Evolutionary conservation across 2,797 vertebrate species (phyloP), one percentile per base, ranked within the genome.

Genomic region (Gobio occitaniae): DNA sequence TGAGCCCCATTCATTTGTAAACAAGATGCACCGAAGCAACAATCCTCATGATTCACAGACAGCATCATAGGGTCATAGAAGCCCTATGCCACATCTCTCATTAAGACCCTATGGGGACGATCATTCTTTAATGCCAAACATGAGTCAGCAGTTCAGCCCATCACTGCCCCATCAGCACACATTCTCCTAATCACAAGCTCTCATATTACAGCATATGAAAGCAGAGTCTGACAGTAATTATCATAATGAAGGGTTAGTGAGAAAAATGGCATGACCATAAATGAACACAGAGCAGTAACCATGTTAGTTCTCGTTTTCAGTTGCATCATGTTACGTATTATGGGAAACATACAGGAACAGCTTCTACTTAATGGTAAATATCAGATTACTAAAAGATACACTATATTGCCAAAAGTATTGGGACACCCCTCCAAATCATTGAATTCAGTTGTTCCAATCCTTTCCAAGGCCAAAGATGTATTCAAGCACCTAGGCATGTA

Each of bases 91-190:
- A 65, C 71, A 83, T 84, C 72, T 52, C 56, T 75, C 81, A 66
- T 41, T 68, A 84, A 84, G 38, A 68, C 72, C 74, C 74, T 69
- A 29, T n/a, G 63, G 72, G 82, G 25, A 84, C 1, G 74, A 84
- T 78, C 74, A 69, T 44, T 78, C 66, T 84, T 77, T 84, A 84
- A 84, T 77, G 82, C 74, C 72, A 78, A 77, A 52, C 63, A 78
- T 84, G 82, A 78, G 74, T 84, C 82, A 84, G 82, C 82, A 21
- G 63, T 78, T 69, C 74, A 78, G 38, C 17, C 74, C 82, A 78
- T 84, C 74, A 84, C 74, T 78, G 72, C 74, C 12, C 50, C 63
- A 84, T 84, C 82, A 78, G 82, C 63, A 78, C 50, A 78, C 74
- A 78, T 47, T 54, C 48, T n/a, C 71, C 59, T 78, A 56, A 78